These are phyloP conservation scores for Drosophila bipectinata DNA, from an alignment of 1,140 invertebrate species.

Conservation along the genomic window DNA sequence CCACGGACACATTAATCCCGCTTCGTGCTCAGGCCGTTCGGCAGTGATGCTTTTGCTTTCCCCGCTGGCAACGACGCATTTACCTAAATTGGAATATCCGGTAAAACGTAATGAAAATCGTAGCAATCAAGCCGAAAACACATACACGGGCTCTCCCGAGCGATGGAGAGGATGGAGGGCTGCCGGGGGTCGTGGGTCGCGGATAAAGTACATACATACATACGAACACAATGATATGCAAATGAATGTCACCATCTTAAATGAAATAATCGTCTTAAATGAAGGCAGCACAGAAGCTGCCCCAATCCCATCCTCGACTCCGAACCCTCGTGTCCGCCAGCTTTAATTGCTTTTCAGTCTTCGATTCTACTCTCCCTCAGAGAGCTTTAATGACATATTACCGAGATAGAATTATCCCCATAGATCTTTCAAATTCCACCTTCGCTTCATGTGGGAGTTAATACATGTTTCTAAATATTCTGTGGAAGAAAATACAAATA, in stretches of 20 bases:
- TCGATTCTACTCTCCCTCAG: not conserved
- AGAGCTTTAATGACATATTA: not conserved
- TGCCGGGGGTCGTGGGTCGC: not conserved
- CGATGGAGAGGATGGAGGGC: slow-evolving; percentile 17
- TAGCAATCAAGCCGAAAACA: slow-evolving; percentile 77
- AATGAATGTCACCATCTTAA: slow-evolving; percentile 83
- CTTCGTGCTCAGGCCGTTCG: slow-evolving; percentile 31
- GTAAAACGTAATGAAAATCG: slow-evolving; percentile 83
- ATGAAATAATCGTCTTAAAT: slow-evolving; percentile 82
- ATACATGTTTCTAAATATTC: not conserved
- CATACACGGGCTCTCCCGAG: slow-evolving; percentile 32
- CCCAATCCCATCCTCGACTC: slow-evolving; percentile 1
- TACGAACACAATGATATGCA: slow-evolving; percentile 68
- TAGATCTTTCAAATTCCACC: too few relatives aligned
- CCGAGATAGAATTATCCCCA: not conserved
- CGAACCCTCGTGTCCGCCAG: slow-evolving; percentile 14
- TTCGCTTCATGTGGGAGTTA: not conserved
- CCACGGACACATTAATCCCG: slow-evolving; percentile 67
- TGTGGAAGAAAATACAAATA: not conserved
- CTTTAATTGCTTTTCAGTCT: slow-evolving; percentile 67
- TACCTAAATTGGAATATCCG: slow-evolving; percentile 84
- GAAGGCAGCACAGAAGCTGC: slow-evolving; percentile 44
- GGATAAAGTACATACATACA: slow-evolving; percentile 7
- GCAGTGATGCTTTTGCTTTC: slow-evolving; percentile 10
- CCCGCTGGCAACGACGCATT: slow-evolving; percentile 78